Base-by-base conservation (phyloP, 1,140 invertebrate genomes). In the Meloidogyne hapla region DNA sequence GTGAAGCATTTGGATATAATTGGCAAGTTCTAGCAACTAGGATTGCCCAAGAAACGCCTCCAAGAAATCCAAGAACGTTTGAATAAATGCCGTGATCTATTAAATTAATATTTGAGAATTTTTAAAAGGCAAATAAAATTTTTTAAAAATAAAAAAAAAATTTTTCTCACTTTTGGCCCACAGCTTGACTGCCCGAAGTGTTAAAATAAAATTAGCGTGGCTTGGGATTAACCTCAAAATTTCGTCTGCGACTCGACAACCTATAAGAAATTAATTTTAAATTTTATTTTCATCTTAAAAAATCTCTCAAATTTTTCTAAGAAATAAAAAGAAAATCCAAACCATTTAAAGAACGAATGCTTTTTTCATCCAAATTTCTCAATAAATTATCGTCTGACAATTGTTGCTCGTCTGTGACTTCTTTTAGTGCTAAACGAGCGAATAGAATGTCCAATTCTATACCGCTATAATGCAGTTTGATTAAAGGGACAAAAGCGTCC, bases 11-110 rank as follows among this genome's bases (percentile, higher is more conserved):
- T 1, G 97, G 97, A 90, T 99, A 99, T 3, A 99, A 89, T 88
- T 99, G 97, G 88, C 96, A 99, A 0, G 94, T 96, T 80, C 96
- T 90, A 0, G 97, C 97, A 0, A 99, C 95, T 38, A 99, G 88
- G 93, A 99, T 99, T 26, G 97, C 96, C 97, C 97, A 99, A 0
- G 95, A 97, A 28, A 99, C 95, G 76, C 97, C 97, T 70, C 97
- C 97, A 66, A 99, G 91, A 87, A 97, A 99, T 25, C 97, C 97
- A 78, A 99, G 89, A 0, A 93, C 93, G 90, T 99, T 99, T 65
- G 95, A 98, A 89, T 99, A 99, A 75, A 99, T 95, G 56, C 96
- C 95, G 89, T 95, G 93, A 76, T 81, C 83, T 83, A 56, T 0
- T n/a, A 80, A n/a, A 26, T 62, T 15, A 81, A 15, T 33, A 26